A percentile compares a stretch with the other conserved stretches of the same genome.
Evolutionary conservation across 1,140 invertebrate genomes (phyloP).

Genomic region (Meloidogyne chitwoodi): DNA sequence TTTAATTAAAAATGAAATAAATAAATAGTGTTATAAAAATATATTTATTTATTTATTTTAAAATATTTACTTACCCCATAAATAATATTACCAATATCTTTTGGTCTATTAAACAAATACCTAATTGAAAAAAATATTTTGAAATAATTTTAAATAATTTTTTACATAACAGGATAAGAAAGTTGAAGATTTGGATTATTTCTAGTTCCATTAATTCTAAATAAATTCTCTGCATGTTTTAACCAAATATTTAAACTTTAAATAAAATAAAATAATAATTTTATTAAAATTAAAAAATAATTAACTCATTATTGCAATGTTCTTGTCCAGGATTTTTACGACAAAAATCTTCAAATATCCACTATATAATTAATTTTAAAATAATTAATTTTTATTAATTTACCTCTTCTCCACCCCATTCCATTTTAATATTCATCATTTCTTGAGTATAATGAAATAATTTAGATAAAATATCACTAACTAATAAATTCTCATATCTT

Average conservation of each 20-base stretch:
- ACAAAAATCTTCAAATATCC: conserved; percentile 55
- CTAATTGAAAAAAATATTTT: neutral
- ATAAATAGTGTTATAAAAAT: too few species aligned
- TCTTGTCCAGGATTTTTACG: conserved; percentile 45
- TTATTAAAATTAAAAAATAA: neutral
- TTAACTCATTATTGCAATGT: conserved; percentile 29
- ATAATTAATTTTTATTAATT: neutral
- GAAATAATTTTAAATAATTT: neutral
- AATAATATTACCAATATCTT: conserved; percentile 25
- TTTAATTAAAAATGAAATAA: too few species aligned
- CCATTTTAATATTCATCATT: conserved; percentile 48
- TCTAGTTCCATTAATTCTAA: conserved; percentile 45
- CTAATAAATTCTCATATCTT: conserved; percentile 55
- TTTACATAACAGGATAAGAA: conserved; percentile 58
- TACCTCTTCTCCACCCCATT: conserved; percentile 36
- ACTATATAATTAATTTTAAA: conserved; percentile 17
- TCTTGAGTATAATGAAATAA: conserved; percentile 55
- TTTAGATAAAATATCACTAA: conserved; percentile 49
- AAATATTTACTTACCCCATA: neutral
- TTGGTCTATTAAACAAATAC: neutral
- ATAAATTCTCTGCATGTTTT: conserved; percentile 59
- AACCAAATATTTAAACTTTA: conserved; percentile 52
- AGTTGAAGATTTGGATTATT: conserved; percentile 58
- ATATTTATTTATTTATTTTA: too few species aligned
- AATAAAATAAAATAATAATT: neutral